Evolutionary conservation across 2,113 vertebrate genomes (phyloP), one percentile per base, ranked within the genome.

Genomic region (Chaenocephalus aceratus): DNA sequence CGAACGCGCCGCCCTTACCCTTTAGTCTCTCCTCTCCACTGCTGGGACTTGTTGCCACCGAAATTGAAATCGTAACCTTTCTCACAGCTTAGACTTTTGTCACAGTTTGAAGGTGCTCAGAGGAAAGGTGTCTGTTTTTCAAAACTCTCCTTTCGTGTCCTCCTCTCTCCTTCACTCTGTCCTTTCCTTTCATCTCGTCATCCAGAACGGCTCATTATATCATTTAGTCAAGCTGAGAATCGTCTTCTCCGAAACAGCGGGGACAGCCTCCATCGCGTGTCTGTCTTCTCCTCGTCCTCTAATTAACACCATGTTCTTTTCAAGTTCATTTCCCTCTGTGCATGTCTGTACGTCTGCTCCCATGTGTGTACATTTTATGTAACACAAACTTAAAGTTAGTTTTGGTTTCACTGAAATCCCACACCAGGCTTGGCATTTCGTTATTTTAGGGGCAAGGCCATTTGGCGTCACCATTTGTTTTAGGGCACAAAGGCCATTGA

Each of bases 31-130:
- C 59, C 41, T 60, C 70, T 54, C 72, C 76, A 66, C 87, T 61
- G 86, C 68, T 77, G 80, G 77, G 83, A 87, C 84, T 71, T 76
- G 79, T 58, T 34, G 77, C 82, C 79, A 63, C 70, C 71, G 73
- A 83, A 91, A 90, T 86, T 89, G 85, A 91, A 91, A 93, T 89
- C 86, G 79, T 93, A 91, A 94, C 94, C 91, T 93, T 94, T 95
- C 90, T 84, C 92, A 85, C 90, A 82, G 94, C 93, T 89, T 86
- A 90, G 88, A 81, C 2, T 93, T 95, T 94, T 85, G 92, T 92
- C 94, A 79, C 88, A 90, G 88, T 86, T 81, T 84, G 79, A 81
- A 69, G 66, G 61, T 82, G 73, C 62, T 72, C 15, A 52, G 41
- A 30, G 67, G 79, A 84, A 82, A 53, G 9, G 70, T 61, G 60